Conservation (phyloP, 2,888 invertebrate species). For the Cybosia mesomella region DNA sequence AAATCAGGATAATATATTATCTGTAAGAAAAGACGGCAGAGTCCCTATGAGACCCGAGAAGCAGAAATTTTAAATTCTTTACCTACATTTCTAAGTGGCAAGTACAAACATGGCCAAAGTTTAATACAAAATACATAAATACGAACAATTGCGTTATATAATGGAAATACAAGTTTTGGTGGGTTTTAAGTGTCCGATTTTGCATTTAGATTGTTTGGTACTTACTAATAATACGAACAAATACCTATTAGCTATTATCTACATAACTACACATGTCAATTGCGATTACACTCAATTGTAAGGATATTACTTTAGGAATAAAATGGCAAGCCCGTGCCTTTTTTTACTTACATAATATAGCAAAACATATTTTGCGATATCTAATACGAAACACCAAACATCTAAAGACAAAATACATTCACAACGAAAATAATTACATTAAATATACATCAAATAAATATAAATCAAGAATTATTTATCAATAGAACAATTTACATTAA, state of each 20-base stretch:
- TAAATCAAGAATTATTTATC: constrained; percentile 70
- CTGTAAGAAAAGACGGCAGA: constrained; percentile 20
- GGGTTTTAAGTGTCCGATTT: constrained; percentile 70
- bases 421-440: constrained; percentile 72
- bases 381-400: constrained; percentile 65
- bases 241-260: constrained; percentile 58
- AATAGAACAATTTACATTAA: constrained; percentile 79
- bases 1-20: constrained; percentile 38
- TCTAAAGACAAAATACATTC: constrained; percentile 69
- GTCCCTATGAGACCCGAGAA: constrained; percentile 27
- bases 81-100: constrained; percentile 48
- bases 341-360: constrained; percentile 37
- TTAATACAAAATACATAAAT: constrained; percentile 28
- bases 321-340: constrained; percentile 73
- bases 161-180: constrained; percentile 58
- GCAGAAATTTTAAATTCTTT: constrained; percentile 26
- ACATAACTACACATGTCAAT: constrained; percentile 45
- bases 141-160: constrained; percentile 40
- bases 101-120: constrained; percentile 46
- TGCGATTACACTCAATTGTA: constrained; percentile 44
- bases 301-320: constrained; percentile 48
- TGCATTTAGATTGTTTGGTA: constrained; percentile 58
- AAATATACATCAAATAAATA: constrained; percentile 83
- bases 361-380: constrained; percentile 41
- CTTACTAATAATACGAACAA: constrained; percentile 63